phyloP scores from a whole-genome alignment of 2,888 invertebrate species.

The Trissolcus japonicus region DNA sequence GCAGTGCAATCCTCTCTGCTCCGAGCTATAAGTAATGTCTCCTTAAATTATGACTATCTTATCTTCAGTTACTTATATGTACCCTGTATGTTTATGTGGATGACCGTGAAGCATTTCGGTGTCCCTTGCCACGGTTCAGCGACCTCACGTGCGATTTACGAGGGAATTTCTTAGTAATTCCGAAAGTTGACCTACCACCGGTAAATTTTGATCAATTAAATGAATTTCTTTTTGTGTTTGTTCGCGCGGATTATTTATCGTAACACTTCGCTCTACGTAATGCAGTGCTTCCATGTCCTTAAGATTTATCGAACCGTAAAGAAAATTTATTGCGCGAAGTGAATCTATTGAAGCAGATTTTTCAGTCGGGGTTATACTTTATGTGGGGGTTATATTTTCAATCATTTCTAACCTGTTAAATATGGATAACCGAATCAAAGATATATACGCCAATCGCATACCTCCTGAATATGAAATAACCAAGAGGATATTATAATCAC shows the following conservation, averaged over 20 bases:
- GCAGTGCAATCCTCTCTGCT: slow-evolving; percentile 59
- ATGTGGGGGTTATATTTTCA: no score
- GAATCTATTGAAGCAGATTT: no score
- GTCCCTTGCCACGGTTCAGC: slow-evolving; percentile 67
- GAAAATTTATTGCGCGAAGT: no score
- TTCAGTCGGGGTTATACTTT: no score
- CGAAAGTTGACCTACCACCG: slow-evolving; percentile 54
- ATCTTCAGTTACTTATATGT: slow-evolving; percentile 70
- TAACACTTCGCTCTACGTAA: slow-evolving; percentile 1
- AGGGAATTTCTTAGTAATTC: slow-evolving; percentile 60
- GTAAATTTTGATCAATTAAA: slow-evolving; percentile 52
- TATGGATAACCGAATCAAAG: neutral
- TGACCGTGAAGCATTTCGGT: slow-evolving; percentile 69
- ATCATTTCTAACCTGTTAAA: neutral
- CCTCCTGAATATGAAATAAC: slow-evolving; percentile 12
- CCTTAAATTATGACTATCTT: slow-evolving; percentile 71
- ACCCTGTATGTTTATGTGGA: slow-evolving; percentile 67
- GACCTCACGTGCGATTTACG: slow-evolving; percentile 58
- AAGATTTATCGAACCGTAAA: no score
- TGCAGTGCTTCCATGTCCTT: no score
- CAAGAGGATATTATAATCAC: slow-evolving; percentile 1
- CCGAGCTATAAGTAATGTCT: slow-evolving; percentile 66
- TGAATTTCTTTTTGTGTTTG: slow-evolving; percentile 23
- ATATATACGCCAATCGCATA: slow-evolving; percentile 16
- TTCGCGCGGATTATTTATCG: slow-evolving; percentile 9